Evolutionary conservation across 2,888 invertebrate species (phyloP).

Genomic region (Drosophila gaucha): DNA sequence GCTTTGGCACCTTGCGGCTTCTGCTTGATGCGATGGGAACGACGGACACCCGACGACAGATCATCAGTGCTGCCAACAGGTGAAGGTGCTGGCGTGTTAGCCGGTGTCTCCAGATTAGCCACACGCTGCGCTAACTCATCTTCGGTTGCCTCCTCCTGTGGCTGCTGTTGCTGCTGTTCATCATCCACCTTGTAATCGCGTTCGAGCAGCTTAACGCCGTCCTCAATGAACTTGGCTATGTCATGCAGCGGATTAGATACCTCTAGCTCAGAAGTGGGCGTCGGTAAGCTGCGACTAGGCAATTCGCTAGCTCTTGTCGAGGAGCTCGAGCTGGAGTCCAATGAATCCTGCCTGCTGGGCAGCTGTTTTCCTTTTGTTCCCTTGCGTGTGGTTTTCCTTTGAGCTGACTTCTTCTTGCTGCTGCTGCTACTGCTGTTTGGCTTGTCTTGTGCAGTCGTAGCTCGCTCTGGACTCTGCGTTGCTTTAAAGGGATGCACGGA

Average conservation of each 20-base stretch:
- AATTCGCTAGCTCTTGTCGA: conserved; percentile 7
- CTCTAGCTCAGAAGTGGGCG: conserved; percentile 54
- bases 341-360: conserved; percentile 29
- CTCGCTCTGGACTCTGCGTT: conserved; percentile 25
- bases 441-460: conserved; percentile 16
- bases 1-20: conserved; percentile 86
- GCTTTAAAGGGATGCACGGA: conserved; percentile 56
- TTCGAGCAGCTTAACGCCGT: conserved; percentile 82
- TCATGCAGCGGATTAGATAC: conserved; percentile 80
- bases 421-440: conserved; percentile 13
- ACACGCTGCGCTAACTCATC: conserved; percentile 56
- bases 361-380: neutral
- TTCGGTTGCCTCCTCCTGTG: conserved; percentile 17
- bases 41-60: conserved; percentile 86
- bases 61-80: conserved; percentile 49
- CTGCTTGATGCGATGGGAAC: conserved; percentile 91
- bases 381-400: conserved; percentile 28
- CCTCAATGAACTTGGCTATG: conserved; percentile 83
- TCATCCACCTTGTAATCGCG: conserved; percentile 79
- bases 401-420: conserved; percentile 17
- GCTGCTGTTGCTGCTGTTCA: conserved; percentile 49
- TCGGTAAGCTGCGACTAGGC: conserved; percentile 9
- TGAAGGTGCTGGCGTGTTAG: conserved; percentile 65
- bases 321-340: conserved; percentile 30
- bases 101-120: conserved; percentile 70